phyloP scores from a whole-genome alignment of 2,888 invertebrate species.

The Oeneis ivallda region DNA sequence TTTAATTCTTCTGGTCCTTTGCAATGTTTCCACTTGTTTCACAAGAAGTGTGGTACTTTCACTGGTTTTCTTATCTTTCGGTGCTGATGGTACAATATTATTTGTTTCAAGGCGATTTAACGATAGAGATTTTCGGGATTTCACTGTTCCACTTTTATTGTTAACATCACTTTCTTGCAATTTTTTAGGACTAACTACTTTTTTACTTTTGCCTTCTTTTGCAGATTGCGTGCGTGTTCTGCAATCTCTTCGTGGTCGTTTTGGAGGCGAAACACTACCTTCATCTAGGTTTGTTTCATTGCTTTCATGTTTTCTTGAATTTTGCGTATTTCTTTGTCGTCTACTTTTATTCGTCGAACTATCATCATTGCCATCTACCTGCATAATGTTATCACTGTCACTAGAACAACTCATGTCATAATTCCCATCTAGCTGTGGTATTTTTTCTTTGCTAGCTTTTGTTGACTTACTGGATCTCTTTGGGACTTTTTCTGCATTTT shows the following conservation, averaged over 20 bases:
- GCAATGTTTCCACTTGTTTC: not conserved
- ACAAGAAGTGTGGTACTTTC: not conserved
- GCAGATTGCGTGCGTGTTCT: slow-evolving; percentile 19
- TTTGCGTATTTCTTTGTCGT: slow-evolving; percentile 49
- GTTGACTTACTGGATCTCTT: slow-evolving; percentile 44
- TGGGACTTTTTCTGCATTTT: slow-evolving; percentile 40
- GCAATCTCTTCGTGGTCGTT: slow-evolving; percentile 51
- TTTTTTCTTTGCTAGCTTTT: slow-evolving; percentile 49
- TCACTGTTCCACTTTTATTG: not conserved
- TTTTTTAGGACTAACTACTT: slow-evolving; percentile 3
- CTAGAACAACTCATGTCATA: slow-evolving; percentile 56
- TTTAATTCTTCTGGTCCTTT: not conserved
- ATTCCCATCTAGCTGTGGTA: slow-evolving; percentile 82
- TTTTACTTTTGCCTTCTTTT: slow-evolving; percentile 2
- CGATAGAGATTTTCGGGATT: slow-evolving; percentile 13
- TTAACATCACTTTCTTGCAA: slow-evolving; percentile 1
- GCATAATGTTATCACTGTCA: slow-evolving; percentile 55
- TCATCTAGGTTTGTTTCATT: slow-evolving; percentile 39
- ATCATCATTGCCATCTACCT: slow-evolving; percentile 67
- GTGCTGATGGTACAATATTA: slow-evolving; percentile 4
- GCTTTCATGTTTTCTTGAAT: slow-evolving; percentile 42
- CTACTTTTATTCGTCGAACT: slow-evolving; percentile 45
- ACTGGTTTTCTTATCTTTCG: not conserved
- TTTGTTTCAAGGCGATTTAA: slow-evolving; percentile 12
- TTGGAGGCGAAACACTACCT: slow-evolving; percentile 63